Conservation (phyloP, 2,113 vertebrate species). For the Crotalus tigris region DNA sequence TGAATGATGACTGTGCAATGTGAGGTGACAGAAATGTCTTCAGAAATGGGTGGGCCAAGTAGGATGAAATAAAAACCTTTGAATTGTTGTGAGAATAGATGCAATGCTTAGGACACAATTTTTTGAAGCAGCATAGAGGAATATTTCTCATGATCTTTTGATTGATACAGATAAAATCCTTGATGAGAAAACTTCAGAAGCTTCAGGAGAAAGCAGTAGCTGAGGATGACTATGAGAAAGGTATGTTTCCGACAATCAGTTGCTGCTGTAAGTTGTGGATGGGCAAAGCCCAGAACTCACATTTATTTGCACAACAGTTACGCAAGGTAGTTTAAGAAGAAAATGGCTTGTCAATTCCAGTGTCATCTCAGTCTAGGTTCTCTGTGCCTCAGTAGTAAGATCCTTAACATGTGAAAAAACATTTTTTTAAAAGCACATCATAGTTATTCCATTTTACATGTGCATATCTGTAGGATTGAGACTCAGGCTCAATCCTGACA, state of each 20-base stretch:
- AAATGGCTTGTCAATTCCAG: not conserved
- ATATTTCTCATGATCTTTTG: slow-evolving; percentile 18
- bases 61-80: not conserved
- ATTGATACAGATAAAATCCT: slow-evolving; percentile 76
- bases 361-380: not conserved
- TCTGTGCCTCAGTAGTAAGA: not conserved
- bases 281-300: not conserved
- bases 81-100: not conserved
- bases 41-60: not conserved
- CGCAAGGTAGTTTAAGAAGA: not conserved
- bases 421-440: not conserved
- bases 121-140: not conserved
- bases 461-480: not conserved
- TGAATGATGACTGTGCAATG: slow-evolving; percentile 13
- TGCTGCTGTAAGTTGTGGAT: not conserved
- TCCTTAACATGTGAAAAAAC: not conserved
- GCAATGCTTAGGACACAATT: not conserved
- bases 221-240: slow-evolving; percentile 86
- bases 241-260: slow-evolving; percentile 52
- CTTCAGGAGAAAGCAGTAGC: slow-evolving; percentile 85
- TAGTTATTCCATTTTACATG: not conserved
- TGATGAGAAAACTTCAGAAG: slow-evolving; percentile 80
- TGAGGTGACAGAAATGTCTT: not conserved
- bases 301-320: not conserved
- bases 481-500: too few relatives aligned